Percentiles rank a stretch among this genome's conserved stretches.
Conservation (phyloP, 2,888 invertebrate species). For the Nysson spinosus region DNA sequence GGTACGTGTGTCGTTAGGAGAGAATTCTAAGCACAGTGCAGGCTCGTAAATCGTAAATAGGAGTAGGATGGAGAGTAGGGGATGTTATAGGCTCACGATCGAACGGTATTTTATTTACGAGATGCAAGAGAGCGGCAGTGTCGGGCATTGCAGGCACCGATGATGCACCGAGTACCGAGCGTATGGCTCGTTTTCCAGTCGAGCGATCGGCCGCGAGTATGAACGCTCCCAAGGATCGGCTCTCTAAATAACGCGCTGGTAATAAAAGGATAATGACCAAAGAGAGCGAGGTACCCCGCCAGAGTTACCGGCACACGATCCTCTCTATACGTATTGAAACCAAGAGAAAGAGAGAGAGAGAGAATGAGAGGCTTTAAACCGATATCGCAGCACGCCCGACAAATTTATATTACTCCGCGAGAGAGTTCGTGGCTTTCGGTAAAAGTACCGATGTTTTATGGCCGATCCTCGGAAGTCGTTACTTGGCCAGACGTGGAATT, state of each 20-base stretch:
- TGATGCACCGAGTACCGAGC: constrained; percentile 56
- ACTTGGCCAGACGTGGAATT: constrained; percentile 67
- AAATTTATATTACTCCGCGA: constrained; percentile 64
- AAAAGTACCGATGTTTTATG: constrained; percentile 69
- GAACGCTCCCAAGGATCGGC: constrained; percentile 62
- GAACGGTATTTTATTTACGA: constrained; percentile 62
- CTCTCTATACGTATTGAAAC: too few species aligned
- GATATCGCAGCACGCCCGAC: constrained; percentile 57
- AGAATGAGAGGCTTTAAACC: constrained; percentile 8
- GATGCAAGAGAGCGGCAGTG: constrained; percentile 54
- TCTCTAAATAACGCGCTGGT: constrained; percentile 72
- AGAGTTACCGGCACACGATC: constrained; percentile 36
- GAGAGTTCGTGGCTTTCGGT: constrained; percentile 52
- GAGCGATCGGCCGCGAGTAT: constrained; percentile 66
- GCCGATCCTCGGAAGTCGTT: constrained; percentile 68
- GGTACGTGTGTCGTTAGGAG: constrained; percentile 47
- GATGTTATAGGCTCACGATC: constrained; percentile 40
- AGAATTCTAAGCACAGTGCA: constrained; percentile 17
- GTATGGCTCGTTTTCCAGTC: constrained; percentile 69
- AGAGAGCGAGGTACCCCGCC: constrained; percentile 46
- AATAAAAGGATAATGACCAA: constrained; percentile 74
- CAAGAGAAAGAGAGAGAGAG: constrained; percentile 1
- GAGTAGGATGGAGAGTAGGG: background rate
- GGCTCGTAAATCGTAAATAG: constrained; percentile 50
- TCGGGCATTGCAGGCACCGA: constrained; percentile 36